A percentile compares a stretch with the other conserved stretches of the same genome.
Evolutionary conservation across 1,140 invertebrate genomes (phyloP).

Genomic region (Calycopis cecrops): DNA sequence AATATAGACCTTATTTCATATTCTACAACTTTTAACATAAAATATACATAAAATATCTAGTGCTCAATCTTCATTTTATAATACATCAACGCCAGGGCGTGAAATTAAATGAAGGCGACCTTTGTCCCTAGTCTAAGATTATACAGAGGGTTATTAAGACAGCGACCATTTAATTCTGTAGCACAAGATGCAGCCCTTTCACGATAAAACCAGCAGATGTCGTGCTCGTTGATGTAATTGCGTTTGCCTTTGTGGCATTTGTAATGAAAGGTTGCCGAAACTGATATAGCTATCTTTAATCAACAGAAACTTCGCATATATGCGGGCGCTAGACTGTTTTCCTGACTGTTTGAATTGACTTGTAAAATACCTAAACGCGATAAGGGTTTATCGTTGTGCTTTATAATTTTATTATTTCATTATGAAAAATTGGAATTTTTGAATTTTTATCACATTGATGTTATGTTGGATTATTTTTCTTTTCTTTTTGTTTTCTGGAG

Average conservation of each 20-base stretch:
- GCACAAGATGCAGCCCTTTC: conserved; percentile 61
- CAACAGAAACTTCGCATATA: conserved; percentile 60
- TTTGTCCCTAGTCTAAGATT: conserved; percentile 18
- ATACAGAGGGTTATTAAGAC: conserved; percentile 18
- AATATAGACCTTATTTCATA: too few relatives aligned
- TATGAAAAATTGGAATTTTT: too few relatives aligned
- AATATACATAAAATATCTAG: too few relatives aligned
- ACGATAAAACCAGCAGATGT: conserved; percentile 67
- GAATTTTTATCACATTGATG: too few relatives aligned
- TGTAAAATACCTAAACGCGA: neutral
- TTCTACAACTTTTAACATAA: too few relatives aligned
- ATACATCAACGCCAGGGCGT: neutral
- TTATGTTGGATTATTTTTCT: too few relatives aligned
- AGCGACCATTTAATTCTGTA: conserved; percentile 26
- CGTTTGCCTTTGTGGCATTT: conserved; percentile 60
- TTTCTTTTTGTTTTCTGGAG: too few relatives aligned
- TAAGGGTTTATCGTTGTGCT: neutral
- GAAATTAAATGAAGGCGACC: conserved; percentile 13
- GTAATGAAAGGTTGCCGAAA: conserved; percentile 64
- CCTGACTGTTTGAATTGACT: conserved; percentile 1
- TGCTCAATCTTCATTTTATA: neutral
- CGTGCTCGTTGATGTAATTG: conserved; percentile 53
- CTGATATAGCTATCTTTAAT: conserved; percentile 72
- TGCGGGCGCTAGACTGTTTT: conserved; percentile 39
- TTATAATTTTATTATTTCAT: too few relatives aligned